Evolutionary conservation across 2,888 invertebrate genomes (phyloP).

Genomic region (Taenaris catops): DNA sequence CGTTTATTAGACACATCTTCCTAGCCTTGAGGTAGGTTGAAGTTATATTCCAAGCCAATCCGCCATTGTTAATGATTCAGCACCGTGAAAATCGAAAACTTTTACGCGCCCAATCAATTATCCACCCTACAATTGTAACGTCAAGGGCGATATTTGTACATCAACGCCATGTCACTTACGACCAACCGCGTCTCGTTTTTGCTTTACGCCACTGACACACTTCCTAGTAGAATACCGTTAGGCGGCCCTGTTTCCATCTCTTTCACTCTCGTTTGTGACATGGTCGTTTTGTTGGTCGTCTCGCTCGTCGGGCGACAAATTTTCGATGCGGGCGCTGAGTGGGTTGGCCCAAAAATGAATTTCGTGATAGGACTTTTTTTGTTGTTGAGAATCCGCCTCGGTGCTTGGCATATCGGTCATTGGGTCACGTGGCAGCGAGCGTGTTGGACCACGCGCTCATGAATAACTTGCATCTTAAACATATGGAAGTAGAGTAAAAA

Average conservation of each 20-base stretch:
- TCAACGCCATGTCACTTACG: constrained; percentile 40
- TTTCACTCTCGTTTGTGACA: constrained; percentile 64
- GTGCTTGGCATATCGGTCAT: constrained; percentile 46
- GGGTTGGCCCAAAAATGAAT: constrained; percentile 72
- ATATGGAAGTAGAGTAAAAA: constrained; percentile 1
- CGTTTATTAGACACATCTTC: constrained; percentile 20
- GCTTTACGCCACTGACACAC: constrained; percentile 77
- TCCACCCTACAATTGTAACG: constrained; percentile 42
- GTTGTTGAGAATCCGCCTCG: constrained; percentile 44
- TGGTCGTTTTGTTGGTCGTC: constrained; percentile 37
- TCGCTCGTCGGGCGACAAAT: constrained; percentile 69
- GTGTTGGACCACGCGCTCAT: constrained; percentile 6
- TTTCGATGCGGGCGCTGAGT: constrained; percentile 74
- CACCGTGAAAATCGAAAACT: constrained; percentile 78
- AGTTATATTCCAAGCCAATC: constrained; percentile 53
- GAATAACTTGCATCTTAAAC: neutral
- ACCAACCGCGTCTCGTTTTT: constrained; percentile 40
- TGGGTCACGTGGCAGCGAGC: constrained; percentile 36
- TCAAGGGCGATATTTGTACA: constrained; percentile 61
- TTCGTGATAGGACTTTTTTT: constrained; percentile 68
- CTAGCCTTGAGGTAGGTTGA: constrained; percentile 73
- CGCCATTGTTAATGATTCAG: constrained; percentile 69
- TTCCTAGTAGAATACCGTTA: constrained; percentile 75
- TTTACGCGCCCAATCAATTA: constrained; percentile 35
- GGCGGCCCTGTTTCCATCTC: constrained; percentile 69